Evolutionary conservation across 2,797 vertebrate genomes (phyloP), one percentile per base, ranked within the genome.

Genomic region (Coendou prehensilis): DNA sequence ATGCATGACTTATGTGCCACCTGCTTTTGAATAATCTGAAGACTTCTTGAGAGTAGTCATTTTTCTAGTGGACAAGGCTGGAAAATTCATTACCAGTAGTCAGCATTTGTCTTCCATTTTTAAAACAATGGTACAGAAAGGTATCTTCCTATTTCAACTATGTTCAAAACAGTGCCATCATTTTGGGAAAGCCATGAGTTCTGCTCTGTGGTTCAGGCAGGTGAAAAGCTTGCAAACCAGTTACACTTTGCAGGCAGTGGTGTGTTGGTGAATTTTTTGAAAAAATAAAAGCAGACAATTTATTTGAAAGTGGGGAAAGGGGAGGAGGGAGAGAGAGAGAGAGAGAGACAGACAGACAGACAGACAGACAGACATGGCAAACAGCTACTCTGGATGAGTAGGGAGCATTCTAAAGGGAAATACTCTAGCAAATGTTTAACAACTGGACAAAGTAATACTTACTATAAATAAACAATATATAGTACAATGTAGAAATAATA

Each of bases 391-490:
- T 69, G 33, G 33, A n/a, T 69, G 33, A 69, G 64, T 7, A 37
- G 33, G 33, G n/a, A 20, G 2, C 33, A 69, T 69, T n/a, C 2
- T 33, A 69, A 69, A 69, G 33, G 33, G 17, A 37, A 69, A 69
- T 17, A n/a, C n/a, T 37, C 7, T 33, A 69, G 15, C 30, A 78
- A 87, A 84, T 76, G 50, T 71, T 94, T 83, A 93, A 80, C 73
- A 90, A 54, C 11, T 57, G 57, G 6, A 9, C 59, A 59, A 45
- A 87, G 22, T 30, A 45, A 52, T 10, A 37, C n/a, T 59, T 67
- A 81, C 47, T 91, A 54, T 54, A 97, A 69, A 67, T 56, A 81
- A 84, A 59, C 30, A 50, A 47, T 63, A n/a, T 80, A 54, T 15
- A 89, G 14, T 20, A 84, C 1, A 59, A n/a, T 47, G 50, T 17